Percentiles rank a stretch among this genome's conserved stretches.
phyloP scores from a whole-genome alignment of 1,140 invertebrate species.

The Tetramorium alpestre region DNA sequence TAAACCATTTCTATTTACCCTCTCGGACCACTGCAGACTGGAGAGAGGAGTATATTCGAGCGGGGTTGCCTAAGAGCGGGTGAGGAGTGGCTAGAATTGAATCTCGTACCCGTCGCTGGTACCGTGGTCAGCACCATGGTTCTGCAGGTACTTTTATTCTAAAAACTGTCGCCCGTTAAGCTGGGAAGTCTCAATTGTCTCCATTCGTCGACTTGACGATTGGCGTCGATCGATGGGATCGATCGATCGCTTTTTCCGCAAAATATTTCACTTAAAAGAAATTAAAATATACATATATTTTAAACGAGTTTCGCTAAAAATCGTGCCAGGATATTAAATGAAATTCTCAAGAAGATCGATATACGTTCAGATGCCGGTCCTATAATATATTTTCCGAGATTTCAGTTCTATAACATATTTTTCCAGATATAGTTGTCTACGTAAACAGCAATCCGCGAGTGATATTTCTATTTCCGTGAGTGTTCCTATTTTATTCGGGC shows the following conservation, averaged over 20 bases:
- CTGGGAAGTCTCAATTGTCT: constrained; percentile 59
- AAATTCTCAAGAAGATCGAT: background rate
- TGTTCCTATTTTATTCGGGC: constrained; percentile 38
- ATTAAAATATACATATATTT: background rate
- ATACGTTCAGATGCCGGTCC: background rate
- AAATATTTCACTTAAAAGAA: background rate
- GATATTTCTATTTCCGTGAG: constrained; percentile 34
- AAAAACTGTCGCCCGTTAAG: constrained; percentile 15
- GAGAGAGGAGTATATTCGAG: constrained; percentile 96
- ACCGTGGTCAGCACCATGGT: constrained; percentile 93
- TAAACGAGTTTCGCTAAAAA: background rate
- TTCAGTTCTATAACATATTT: background rate
- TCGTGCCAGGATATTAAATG: background rate
- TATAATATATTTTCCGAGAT: background rate
- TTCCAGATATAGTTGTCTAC: background rate
- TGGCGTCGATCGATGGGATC: constrained; percentile 13
- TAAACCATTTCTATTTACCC: constrained; percentile 72
- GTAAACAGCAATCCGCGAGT: constrained; percentile 23
- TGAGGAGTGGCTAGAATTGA: constrained; percentile 97
- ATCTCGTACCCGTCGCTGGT: constrained; percentile 94
- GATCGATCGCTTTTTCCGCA: background rate
- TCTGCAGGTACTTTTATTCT: constrained; percentile 89
- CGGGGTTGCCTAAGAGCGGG: constrained; percentile 96
- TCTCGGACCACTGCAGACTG: constrained; percentile 86
- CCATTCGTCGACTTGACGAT: background rate